These are phyloP conservation scores for Falco naumanni DNA, from an alignment of 2,797 vertebrate species.

Conservation along the genomic window DNA sequence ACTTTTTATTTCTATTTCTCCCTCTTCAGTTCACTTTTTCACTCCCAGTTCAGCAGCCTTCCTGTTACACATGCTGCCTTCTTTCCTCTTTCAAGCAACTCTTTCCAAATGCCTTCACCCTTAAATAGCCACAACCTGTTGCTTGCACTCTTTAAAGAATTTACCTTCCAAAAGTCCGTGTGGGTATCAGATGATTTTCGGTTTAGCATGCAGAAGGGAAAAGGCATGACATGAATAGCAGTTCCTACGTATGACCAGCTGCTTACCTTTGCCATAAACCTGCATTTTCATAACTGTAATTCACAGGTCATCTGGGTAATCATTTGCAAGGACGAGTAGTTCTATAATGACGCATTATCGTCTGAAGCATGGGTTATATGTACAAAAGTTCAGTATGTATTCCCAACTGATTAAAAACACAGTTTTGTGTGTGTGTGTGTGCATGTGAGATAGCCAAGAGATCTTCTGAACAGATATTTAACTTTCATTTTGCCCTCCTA, in stretches of 20 bases:
- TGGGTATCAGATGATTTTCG: neutral
- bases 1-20: neutral
- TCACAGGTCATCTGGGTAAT: neutral
- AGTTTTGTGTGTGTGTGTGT: fast-evolving
- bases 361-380: neutral
- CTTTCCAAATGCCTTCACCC: neutral
- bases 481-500: neutral
- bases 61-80: neutral
- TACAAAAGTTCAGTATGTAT: neutral
- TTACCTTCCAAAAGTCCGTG: neutral
- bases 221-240: fast-evolving
- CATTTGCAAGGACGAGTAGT: neutral
- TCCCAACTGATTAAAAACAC: neutral
- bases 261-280: neutral
- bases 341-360: neutral
- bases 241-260: neutral
- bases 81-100: neutral
- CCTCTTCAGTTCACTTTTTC: neutral
- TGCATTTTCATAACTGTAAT: neutral
- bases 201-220: neutral
- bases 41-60: neutral
- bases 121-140: neutral
- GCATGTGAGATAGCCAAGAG: neutral
- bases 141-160: neutral
- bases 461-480: neutral